phyloP scores from a whole-genome alignment of 2,113 vertebrate species.

The Monarcha castaneiventris region DNA sequence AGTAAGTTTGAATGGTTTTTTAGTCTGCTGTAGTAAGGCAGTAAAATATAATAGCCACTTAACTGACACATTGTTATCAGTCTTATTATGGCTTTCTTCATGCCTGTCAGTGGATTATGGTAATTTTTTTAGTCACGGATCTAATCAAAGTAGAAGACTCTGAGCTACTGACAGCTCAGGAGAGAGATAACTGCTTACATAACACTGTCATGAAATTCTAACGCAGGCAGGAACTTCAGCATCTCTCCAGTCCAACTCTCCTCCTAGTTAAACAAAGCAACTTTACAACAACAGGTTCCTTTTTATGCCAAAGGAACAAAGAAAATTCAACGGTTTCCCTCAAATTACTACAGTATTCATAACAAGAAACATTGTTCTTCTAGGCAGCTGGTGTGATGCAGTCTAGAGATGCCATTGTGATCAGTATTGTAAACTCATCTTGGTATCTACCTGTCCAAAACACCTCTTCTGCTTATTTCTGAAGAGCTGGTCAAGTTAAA shows the following conservation, averaged over 20 bases:
- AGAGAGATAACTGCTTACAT: slow-evolving; percentile 62
- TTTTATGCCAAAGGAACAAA: not conserved
- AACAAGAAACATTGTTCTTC: not conserved
- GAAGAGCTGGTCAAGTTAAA: not conserved
- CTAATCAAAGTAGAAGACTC: slow-evolving; percentile 68
- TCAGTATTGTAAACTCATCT: not conserved
- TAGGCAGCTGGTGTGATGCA: not conserved
- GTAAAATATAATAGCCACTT: slow-evolving; percentile 58
- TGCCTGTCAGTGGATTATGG: slow-evolving; percentile 70
- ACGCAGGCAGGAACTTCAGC: slow-evolving; percentile 18
- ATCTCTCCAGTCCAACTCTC: not conserved
- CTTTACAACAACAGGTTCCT: slow-evolving; percentile 27
- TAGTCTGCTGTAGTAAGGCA: slow-evolving; percentile 4
- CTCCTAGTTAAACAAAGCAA: slow-evolving; percentile 53
- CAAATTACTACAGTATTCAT: not conserved
- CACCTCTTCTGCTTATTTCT: not conserved
- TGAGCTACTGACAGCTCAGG: slow-evolving; percentile 61
- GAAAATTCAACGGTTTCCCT: not conserved
- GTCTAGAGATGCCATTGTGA: not conserved
- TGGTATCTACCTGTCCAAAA: not conserved
- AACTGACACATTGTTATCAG: slow-evolving; percentile 63
- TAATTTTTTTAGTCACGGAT: slow-evolving; percentile 66
- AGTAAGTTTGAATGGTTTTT: not conserved
- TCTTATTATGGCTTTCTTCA: slow-evolving; percentile 66
- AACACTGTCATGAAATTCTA: slow-evolving; percentile 58